phyloP scores from a whole-genome alignment of 2,113 vertebrate genomes.

The Todiramphus chloris region DNA sequence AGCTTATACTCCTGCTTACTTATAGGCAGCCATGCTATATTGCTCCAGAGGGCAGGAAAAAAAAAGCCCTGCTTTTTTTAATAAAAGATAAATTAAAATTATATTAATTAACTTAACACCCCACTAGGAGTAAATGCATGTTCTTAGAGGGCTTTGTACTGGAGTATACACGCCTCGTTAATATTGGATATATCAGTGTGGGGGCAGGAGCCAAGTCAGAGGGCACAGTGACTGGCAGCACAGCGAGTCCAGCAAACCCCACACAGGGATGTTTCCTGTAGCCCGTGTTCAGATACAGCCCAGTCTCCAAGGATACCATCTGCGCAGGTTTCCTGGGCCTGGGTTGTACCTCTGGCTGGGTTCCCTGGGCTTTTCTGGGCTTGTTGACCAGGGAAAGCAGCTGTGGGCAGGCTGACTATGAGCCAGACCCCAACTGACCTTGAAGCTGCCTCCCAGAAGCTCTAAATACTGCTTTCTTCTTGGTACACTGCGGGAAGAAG shows the following conservation, averaged over 20 bases:
- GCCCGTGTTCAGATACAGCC: neutral
- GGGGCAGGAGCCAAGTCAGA: neutral
- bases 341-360: neutral
- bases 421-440: neutral
- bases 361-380: neutral
- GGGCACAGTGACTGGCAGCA: neutral
- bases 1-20: neutral
- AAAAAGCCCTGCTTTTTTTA: neutral
- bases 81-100: neutral
- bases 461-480: neutral
- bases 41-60: neutral
- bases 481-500: neutral
- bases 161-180: conserved; percentile 52
- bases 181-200: conserved; percentile 46
- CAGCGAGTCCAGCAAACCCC: conserved; percentile 9
- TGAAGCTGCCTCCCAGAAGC: neutral
- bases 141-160: conserved; percentile 11
- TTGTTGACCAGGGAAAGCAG: neutral
- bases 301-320: neutral
- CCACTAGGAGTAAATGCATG: conserved; percentile 33
- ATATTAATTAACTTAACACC: conserved; percentile 46
- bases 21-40: fast-evolving
- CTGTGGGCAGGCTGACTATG: neutral
- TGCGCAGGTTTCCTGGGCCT: neutral
- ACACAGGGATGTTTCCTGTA: neutral